Conservation (phyloP, 64 coral and sea anemone species). For the Anthopleura sola region DNA sequence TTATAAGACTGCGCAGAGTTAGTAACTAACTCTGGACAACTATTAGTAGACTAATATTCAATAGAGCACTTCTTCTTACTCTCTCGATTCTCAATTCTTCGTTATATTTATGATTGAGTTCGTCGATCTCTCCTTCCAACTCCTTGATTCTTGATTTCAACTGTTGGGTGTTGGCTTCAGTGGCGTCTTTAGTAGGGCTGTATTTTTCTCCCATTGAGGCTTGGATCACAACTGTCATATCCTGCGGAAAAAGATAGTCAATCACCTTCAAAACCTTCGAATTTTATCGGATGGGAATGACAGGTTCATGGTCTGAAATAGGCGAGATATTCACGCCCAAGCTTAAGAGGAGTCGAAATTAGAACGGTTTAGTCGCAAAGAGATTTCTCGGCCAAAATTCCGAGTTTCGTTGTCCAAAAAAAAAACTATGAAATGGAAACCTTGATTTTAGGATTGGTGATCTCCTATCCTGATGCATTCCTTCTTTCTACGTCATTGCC, state of each 20-base stretch:
- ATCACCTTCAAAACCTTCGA: neutral
- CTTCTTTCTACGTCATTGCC: no score
- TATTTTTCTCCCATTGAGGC: slow-evolving; percentile 58
- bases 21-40: neutral
- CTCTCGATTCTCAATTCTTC: slow-evolving; percentile 75
- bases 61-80: slow-evolving; percentile 20
- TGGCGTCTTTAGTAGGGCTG: slow-evolving; percentile 54
- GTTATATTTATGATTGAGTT: slow-evolving; percentile 69
- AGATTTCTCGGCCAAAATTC: no score
- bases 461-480: no score
- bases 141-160: slow-evolving; percentile 57
- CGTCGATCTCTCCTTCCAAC: slow-evolving; percentile 75
- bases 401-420: no score
- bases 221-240: slow-evolving; percentile 83
- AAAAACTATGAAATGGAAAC: no score
- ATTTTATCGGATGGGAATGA: no score
- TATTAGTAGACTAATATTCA: neutral
- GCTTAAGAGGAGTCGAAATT: no score
- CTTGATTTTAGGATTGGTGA: no score
- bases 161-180: slow-evolving; percentile 34
- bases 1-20: no score
- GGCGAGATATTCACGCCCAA: no score
- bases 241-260: neutral
- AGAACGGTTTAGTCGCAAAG: no score
- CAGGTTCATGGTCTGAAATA: no score